Base-by-base conservation (phyloP, 2,888 invertebrate species). In the Meloe dianella region DNA sequence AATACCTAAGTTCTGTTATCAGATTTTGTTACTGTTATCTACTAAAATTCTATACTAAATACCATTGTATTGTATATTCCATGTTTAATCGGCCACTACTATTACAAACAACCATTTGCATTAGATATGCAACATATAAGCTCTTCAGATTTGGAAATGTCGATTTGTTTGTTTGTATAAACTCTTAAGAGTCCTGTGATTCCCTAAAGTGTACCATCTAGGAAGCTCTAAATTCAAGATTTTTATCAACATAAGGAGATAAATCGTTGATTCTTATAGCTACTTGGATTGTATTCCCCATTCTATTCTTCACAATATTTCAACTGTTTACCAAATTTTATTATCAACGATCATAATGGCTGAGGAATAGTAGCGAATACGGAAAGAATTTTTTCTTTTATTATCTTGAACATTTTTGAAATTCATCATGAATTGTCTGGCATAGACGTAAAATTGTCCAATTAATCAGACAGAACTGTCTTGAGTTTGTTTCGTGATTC, bases 401-500 rank as follows among this genome's bases (percentile, higher is more conserved):
- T 54, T 54, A 14, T 54, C 17, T n/a, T 41, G 17, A 17, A 22
- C 9, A 51, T 14, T 22, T 51, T 22, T 9, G 22, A 10, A 51
- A 22, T 51, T 22, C 22, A 22, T 51, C 17, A 8, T 5, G 24
- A 54, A 54, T 54, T 54, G 24, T 54, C 54, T 51, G 58, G 64
- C 63, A 65, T 61, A 61, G 68, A 71, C 71, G 65, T 64, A 68
- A n/a, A 71, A 71, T 71, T 71, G 71, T 66, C 60, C 66, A 63
- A 71, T 71, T 71, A 71, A 71, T 71, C 70, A 68, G 64, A 60
- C 17, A 35, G 24, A 56, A 54, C 61, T 41, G 61, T 67, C 67
- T 67, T 27, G 63, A 63, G 22, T 68, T 66, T 67, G 63, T 67
- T 69, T 57, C 59, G 59, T 38, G 47, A 64, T 70, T 68, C 70